These are phyloP conservation scores for Thera britannica DNA, from an alignment of 2,888 invertebrate genomes.

Conservation along the genomic window DNA sequence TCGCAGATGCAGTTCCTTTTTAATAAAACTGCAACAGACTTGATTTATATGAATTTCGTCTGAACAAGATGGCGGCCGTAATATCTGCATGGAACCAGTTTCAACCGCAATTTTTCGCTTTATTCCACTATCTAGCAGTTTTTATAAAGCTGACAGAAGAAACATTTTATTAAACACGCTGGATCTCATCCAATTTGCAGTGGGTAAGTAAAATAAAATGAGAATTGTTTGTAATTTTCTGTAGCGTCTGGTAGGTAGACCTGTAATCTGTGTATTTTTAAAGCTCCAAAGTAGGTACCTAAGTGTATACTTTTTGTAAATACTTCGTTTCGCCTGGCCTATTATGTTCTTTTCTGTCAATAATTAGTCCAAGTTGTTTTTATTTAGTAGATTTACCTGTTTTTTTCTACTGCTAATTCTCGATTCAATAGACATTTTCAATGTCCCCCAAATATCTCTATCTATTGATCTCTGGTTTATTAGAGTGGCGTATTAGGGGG, in stretches of 20 bases:
- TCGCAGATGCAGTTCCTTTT: constrained; percentile 56
- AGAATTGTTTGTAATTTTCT: constrained; percentile 29
- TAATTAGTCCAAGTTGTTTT: too few relatives aligned
- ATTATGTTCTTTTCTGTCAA: too few relatives aligned
- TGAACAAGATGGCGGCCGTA: constrained; percentile 70
- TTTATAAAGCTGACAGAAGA: constrained; percentile 51
- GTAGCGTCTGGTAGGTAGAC: not conserved
- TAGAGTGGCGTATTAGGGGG: too few relatives aligned
- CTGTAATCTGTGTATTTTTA: too few relatives aligned
- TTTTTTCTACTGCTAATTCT: too few relatives aligned
- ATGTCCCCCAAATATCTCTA: too few relatives aligned
- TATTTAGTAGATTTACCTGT: too few relatives aligned
- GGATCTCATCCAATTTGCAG: constrained; percentile 38
- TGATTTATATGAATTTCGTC: constrained; percentile 74
- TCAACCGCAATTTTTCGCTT: constrained; percentile 65
- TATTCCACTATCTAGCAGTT: constrained; percentile 57
- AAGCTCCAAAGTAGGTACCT: too few relatives aligned
- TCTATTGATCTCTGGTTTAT: too few relatives aligned
- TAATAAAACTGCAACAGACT: constrained; percentile 67
- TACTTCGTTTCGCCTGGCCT: too few relatives aligned
- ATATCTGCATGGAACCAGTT: constrained; percentile 67
- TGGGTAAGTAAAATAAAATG: constrained; percentile 32
- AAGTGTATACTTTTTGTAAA: too few relatives aligned
- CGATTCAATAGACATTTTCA: too few relatives aligned
- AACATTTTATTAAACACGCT: constrained; percentile 56